Evolutionary conservation across 2,888 invertebrate genomes (phyloP).

Genomic region (Campoplex nolae): DNA sequence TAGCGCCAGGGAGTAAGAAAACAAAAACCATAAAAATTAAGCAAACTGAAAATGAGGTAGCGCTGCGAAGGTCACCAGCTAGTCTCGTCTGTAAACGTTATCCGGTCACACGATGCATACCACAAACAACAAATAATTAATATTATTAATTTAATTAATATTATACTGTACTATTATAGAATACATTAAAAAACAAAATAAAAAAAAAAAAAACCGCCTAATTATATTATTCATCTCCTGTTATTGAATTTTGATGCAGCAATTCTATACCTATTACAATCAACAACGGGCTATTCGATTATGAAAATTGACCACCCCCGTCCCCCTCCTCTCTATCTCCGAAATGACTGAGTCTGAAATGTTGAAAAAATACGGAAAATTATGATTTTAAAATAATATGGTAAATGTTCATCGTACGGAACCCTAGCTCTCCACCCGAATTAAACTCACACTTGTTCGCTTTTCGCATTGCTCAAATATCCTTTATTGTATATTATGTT

Average conservation of each 20-base stretch:
- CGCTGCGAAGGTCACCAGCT: constrained; percentile 82
- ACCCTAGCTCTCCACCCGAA: too few species aligned
- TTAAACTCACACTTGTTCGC: too few species aligned
- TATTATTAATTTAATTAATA: constrained; percentile 68
- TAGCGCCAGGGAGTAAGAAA: constrained; percentile 78
- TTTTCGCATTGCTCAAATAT: too few species aligned
- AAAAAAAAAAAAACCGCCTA: constrained; percentile 66
- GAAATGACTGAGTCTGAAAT: too few species aligned
- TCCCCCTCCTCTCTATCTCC: too few species aligned
- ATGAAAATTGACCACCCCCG: too few species aligned
- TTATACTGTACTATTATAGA: constrained; percentile 83
- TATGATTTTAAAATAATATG: too few species aligned
- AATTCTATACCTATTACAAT: neutral
- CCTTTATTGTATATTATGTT: too few species aligned
- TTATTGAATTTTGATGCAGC: neutral
- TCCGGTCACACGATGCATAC: constrained; percentile 83
- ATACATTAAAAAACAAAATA: constrained; percentile 81
- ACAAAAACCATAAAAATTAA: constrained; percentile 60
- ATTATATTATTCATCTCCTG: constrained; percentile 58
- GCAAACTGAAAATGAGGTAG: constrained; percentile 76
- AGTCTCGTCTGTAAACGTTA: constrained; percentile 83
- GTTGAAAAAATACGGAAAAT: too few species aligned
- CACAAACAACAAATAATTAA: constrained; percentile 82
- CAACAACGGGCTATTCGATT: neutral
- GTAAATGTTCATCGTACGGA: too few species aligned